These are phyloP conservation scores for Melanophora roralis DNA, from an alignment of 2,888 invertebrate species.

Conservation along the genomic window DNA sequence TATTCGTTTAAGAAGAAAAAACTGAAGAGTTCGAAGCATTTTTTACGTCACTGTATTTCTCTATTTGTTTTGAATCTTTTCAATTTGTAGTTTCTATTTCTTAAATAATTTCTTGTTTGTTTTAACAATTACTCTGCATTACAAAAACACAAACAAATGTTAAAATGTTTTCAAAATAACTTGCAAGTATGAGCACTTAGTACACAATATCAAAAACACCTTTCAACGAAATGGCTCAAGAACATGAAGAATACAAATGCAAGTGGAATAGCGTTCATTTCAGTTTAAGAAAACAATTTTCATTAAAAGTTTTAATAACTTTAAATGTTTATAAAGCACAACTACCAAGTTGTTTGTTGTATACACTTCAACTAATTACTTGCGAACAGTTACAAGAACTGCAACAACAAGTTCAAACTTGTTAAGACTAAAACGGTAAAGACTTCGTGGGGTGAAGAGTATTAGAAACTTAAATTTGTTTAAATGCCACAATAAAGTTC, in stretches of 20 bases:
- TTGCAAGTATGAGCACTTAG: not conserved
- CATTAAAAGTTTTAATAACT: slow-evolving; percentile 50
- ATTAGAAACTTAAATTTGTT: no score
- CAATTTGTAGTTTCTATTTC: not conserved
- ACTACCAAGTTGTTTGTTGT: slow-evolving; percentile 4
- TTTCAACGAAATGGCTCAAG: not conserved
- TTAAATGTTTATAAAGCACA: slow-evolving; percentile 36
- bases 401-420: not conserved
- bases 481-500: no score
- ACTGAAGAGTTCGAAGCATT: no score
- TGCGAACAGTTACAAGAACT: slow-evolving; percentile 16
- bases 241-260: slow-evolving; percentile 22
- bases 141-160: not conserved
- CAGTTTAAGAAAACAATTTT: slow-evolving; percentile 42
- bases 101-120: not conserved
- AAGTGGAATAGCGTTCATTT: not conserved
- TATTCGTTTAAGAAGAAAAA: no score
- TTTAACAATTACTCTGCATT: slow-evolving; percentile 8
- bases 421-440: not conserved
- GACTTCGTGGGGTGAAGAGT: no score
- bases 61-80: not conserved
- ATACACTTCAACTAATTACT: slow-evolving; percentile 55
- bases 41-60: not conserved
- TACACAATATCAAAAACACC: not conserved
- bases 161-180: no score